phyloP scores from a whole-genome alignment of 2,888 invertebrate species.

The Eretmocerus hayati region DNA sequence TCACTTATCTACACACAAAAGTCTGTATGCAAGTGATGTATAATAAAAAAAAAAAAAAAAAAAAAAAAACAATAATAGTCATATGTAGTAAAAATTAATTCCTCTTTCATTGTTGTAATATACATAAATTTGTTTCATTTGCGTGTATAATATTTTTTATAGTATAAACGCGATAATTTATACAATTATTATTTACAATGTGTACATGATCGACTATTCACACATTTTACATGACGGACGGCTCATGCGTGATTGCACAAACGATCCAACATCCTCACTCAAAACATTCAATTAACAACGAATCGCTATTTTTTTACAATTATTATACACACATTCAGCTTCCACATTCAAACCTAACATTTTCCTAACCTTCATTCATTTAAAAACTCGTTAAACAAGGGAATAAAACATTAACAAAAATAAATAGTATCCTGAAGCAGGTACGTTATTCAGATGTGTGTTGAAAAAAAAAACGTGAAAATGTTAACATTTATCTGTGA shows the following conservation, averaged over 20 bases:
- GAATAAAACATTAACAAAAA: conserved; percentile 30
- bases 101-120: conserved; percentile 14
- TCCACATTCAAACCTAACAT: conserved; percentile 5
- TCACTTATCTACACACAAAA: conserved; percentile 31
- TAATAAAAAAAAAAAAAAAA: conserved; percentile 17
- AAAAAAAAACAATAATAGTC: conserved; percentile 2
- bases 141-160: conserved; percentile 19
- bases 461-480: conserved; percentile 16
- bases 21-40: conserved; percentile 27
- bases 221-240: conserved; percentile 37
- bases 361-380: not conserved
- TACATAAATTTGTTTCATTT: conserved; percentile 18
- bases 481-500: conserved; percentile 20
- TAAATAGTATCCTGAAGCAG: conserved; percentile 45
- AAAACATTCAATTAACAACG: conserved; percentile 28
- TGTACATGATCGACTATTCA: conserved; percentile 40
- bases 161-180: conserved; percentile 38
- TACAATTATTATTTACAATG: conserved; percentile 44
- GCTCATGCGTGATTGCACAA: conserved; percentile 1
- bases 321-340: conserved; percentile 27
- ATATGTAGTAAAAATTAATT: conserved; percentile 12
- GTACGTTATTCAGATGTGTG: conserved; percentile 40
- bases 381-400: conserved; percentile 25
- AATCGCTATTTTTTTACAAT: conserved; percentile 28
- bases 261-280: conserved; percentile 14